These are phyloP conservation scores for Sycophaga agraensis DNA, from an alignment of 1,140 invertebrate species.

Conservation along the genomic window DNA sequence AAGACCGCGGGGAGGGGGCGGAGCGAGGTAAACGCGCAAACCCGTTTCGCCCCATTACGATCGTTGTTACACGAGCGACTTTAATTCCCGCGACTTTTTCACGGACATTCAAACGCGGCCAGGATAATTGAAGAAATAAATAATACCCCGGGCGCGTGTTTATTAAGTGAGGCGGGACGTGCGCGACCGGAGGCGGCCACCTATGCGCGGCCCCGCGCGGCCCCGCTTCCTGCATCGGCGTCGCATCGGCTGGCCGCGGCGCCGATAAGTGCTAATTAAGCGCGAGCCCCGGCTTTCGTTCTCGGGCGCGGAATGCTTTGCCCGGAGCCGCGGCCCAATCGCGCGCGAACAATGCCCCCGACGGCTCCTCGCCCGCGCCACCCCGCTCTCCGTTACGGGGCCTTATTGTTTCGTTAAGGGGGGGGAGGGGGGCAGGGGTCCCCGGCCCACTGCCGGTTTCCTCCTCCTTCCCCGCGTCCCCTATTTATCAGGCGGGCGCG, in stretches of 20 bases:
- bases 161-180: no score
- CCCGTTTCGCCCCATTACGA: not conserved
- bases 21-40: not conserved
- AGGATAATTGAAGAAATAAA: not conserved
- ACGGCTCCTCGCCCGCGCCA: no score
- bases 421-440: no score
- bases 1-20: no score
- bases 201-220: no score
- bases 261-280: constrained; percentile 17
- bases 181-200: no score
- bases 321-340: not conserved
- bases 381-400: no score
- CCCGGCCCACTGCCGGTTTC: no score
- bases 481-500: not conserved
- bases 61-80: not conserved
- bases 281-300: not conserved
- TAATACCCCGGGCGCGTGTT: no score
- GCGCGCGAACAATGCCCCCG: not conserved
- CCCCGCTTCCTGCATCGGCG: no score
- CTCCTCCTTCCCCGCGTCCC: no score
- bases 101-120: not conserved
- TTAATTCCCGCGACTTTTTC: not conserved
- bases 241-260: not conserved
- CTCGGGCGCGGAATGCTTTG: not conserved
- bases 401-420: no score